phyloP scores from a whole-genome alignment of 2,888 invertebrate genomes.

The Hololepta plana region DNA sequence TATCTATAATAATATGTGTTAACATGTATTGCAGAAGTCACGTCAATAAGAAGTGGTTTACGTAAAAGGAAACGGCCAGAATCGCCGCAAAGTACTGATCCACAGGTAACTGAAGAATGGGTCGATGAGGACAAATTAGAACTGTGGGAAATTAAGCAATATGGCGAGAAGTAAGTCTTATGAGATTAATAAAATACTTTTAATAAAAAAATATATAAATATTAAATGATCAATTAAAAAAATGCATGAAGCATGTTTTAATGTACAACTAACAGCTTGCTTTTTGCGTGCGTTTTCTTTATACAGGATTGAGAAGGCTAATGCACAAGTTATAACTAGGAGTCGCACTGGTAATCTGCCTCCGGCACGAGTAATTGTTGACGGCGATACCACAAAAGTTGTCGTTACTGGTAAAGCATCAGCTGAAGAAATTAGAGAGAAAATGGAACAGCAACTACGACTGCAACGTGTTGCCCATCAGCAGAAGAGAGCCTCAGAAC shows the following conservation, averaged over 20 bases:
- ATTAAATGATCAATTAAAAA: conserved; percentile 1
- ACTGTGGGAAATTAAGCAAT: conserved; percentile 90
- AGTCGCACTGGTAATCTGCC: conserved; percentile 58
- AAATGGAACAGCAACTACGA: conserved; percentile 79
- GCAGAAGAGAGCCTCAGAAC: conserved; percentile 64
- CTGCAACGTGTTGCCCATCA: conserved; percentile 79
- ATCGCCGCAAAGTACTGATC: conserved; percentile 85
- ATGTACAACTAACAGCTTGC: conserved; percentile 10
- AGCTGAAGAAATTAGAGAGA: conserved; percentile 66
- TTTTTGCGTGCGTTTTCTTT: conserved; percentile 8
- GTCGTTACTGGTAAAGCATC: conserved; percentile 38
- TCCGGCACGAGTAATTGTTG: conserved; percentile 26
- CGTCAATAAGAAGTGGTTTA: conserved; percentile 83
- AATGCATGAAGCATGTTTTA: too few relatives aligned
- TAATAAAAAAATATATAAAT: conserved; percentile 2
- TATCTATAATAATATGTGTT: conserved; percentile 3
- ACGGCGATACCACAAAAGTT: conserved; percentile 13
- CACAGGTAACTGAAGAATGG: conserved; percentile 91
- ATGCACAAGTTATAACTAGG: conserved; percentile 55
- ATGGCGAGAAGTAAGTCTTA: conserved; percentile 67
- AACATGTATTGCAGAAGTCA: conserved; percentile 78
- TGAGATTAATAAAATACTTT: too few relatives aligned
- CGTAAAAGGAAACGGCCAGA: conserved; percentile 86
- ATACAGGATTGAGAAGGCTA: conserved; percentile 45
- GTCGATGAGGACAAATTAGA: conserved; percentile 90